phyloP scores from a whole-genome alignment of 2,113 vertebrate species.

The Corythaeola cristata region DNA sequence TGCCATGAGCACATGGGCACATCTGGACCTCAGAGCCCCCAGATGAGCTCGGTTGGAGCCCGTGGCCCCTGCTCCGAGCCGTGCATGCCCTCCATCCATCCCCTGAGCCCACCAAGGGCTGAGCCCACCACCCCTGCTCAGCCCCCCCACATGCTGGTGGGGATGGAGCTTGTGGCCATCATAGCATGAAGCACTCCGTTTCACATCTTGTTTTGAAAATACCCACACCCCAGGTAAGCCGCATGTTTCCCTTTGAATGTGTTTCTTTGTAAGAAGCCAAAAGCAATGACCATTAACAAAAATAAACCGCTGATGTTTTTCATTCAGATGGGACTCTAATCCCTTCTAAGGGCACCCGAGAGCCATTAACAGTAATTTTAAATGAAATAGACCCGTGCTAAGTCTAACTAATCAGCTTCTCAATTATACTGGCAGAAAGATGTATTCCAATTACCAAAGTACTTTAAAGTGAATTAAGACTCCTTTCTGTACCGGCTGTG shows the following conservation, averaged over 20 bases:
- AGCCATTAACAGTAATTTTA: slow-evolving; percentile 55
- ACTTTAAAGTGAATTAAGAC: slow-evolving; percentile 70
- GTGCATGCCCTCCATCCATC: accelerated
- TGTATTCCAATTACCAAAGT: slow-evolving; percentile 65
- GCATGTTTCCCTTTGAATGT: neutral
- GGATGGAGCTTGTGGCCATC: neutral
- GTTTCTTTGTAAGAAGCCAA: neutral
- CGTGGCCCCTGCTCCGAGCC: accelerated
- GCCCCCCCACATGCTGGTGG: too few relatives aligned
- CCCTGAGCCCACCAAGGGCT: neutral
- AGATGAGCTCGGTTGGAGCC: neutral
- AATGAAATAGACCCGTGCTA: slow-evolving; percentile 40
- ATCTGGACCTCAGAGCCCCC: accelerated
- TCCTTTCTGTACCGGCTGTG: slow-evolving; percentile 64
- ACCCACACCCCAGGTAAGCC: neutral
- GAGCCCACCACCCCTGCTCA: neutral
- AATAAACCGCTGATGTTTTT: neutral
- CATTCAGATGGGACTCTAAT: neutral
- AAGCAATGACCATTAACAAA: neutral
- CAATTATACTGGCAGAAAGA: slow-evolving; percentile 63
- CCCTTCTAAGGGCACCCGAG: slow-evolving; percentile 33
- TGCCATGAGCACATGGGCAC: accelerated
- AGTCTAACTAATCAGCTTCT: slow-evolving; percentile 54
- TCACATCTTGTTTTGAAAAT: neutral
- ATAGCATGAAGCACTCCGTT: neutral